phyloP scores from a whole-genome alignment of 2,113 vertebrate genomes.

The Pavo muticus region DNA sequence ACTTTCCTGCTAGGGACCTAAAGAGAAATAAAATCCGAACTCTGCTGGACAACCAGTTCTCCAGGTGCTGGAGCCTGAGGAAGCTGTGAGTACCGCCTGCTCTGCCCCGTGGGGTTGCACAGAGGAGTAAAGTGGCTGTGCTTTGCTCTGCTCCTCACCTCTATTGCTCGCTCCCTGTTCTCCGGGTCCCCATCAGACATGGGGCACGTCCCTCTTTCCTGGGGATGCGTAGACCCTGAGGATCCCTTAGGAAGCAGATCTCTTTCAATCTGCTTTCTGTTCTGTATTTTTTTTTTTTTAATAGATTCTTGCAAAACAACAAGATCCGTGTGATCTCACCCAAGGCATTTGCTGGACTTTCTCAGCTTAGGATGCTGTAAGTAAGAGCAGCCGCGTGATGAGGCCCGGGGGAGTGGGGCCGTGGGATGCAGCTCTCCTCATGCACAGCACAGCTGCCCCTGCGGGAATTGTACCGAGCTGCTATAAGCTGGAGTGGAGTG shows the following conservation, averaged over 20 bases:
- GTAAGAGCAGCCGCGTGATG: background rate
- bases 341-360: slow-evolving; percentile 63
- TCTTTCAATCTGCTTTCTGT: background rate
- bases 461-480: too few species aligned
- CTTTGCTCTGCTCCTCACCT: background rate
- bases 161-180: background rate
- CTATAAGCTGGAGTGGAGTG: too few species aligned
- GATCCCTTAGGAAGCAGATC: background rate
- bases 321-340: slow-evolving; percentile 29
- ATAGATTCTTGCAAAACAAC: slow-evolving; percentile 70
- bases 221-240: fast-evolving
- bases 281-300: background rate
- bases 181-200: background rate
- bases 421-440: too few species aligned
- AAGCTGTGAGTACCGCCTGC: slow-evolving; percentile 62
- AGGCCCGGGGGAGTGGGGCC: background rate
- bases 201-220: background rate
- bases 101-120: too few species aligned
- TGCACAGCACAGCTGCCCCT: background rate
- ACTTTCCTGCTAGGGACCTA: slow-evolving; percentile 53
- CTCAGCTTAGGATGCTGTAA: slow-evolving; percentile 54
- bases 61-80: slow-evolving; percentile 51
- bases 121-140: too few species aligned
- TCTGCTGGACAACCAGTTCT: slow-evolving; percentile 60
- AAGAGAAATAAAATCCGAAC: slow-evolving; percentile 68